Base-by-base conservation (phyloP, 2,113 vertebrate species). In the Entelurus aequoreus region DNA sequence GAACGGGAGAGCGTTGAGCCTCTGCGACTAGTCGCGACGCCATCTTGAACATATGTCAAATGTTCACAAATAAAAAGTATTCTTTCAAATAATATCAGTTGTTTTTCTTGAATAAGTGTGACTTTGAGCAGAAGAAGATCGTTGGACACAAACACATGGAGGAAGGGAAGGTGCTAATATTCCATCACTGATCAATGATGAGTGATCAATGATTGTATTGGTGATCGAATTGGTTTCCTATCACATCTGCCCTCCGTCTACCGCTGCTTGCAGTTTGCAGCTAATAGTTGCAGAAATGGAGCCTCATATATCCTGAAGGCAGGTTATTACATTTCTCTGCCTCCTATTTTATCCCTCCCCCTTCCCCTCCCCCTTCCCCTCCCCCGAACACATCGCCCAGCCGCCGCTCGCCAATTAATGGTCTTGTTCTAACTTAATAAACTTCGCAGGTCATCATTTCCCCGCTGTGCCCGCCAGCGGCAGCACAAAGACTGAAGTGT, bases 391-490 rank as follows among this genome's bases (percentile, higher is more conserved):
- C 37, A 64, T 80, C 66, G 14, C 72, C 78, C 80, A 71, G 66
- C 67, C 74, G 80, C 83, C 86, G 74, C 75, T 67, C 71, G 54
- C 71, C 82, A 88, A 87, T 89, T 84, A 77, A 86, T 72, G 68
- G 66, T 67, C 69, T 82, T 87, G 81, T 78, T 81, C 78, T 80
- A 84, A 89, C 84, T 85, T 89, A 79, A 90, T 85, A 89, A 86
- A 89, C 46, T 87, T 88, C 53, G 50, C 68, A 67, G 67, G 83
- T 86, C 80, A 88, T 83, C 86, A 86, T 76, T 86, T 88, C 85
- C 74, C 81, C 48, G 65, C 79, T 76, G 48, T 85, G 69, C 72
- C 76, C 62, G 47, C 21, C 28, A 37, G 58, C 60, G 63, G 53
- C 70, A 83, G 75, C 74, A 84, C 75, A 87, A 84, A 88, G 81